Percentiles rank a stretch among this genome's conserved stretches.
Conservation (phyloP, 1,140 invertebrate genomes). For the Cydia amplana region DNA sequence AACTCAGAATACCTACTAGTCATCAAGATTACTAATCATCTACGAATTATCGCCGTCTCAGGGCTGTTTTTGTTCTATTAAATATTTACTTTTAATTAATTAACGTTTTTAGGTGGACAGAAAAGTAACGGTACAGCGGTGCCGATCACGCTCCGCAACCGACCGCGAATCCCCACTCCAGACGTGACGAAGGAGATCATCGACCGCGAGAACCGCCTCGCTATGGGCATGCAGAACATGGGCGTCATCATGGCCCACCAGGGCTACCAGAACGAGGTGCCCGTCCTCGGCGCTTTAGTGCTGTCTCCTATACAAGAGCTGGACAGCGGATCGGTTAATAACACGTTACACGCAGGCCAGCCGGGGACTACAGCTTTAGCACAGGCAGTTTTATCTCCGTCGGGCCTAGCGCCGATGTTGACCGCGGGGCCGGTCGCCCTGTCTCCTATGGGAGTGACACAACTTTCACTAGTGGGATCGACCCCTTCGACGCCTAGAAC, state of each 20-base stretch:
- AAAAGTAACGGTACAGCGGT: constrained; percentile 85
- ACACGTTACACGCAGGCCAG: constrained; percentile 84
- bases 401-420: constrained; percentile 81
- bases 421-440: constrained; percentile 78
- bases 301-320: constrained; percentile 88
- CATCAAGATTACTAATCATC: too few relatives aligned
- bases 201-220: constrained; percentile 84
- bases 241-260: constrained; percentile 84
- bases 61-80: too few relatives aligned
- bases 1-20: too few relatives aligned
- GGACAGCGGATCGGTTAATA: constrained; percentile 85
- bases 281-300: constrained; percentile 86
- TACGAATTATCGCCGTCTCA: too few relatives aligned
- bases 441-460: constrained; percentile 71
- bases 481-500: constrained; percentile 66
- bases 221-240: constrained; percentile 79
- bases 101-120: constrained; percentile 76
- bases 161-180: constrained; percentile 91
- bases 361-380: constrained; percentile 85
- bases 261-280: constrained; percentile 83
- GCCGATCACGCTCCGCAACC: constrained; percentile 84
- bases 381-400: constrained; percentile 83
- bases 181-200: constrained; percentile 89
- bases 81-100: neutral
- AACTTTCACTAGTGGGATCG: constrained; percentile 71